These are phyloP conservation scores for Thelaira solivaga DNA, from an alignment of 2,888 invertebrate species.

Conservation along the genomic window DNA sequence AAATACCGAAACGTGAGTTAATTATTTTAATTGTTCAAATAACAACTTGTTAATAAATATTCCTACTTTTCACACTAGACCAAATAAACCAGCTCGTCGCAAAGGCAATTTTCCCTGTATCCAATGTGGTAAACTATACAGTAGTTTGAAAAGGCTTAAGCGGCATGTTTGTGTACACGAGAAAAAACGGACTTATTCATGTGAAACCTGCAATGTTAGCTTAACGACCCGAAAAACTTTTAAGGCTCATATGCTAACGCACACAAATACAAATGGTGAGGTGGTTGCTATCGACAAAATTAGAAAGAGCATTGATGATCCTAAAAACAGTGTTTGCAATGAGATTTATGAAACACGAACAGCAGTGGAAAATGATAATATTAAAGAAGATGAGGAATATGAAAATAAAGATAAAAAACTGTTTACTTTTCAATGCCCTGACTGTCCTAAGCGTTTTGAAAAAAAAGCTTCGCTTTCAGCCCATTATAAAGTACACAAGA, in stretches of 20 bases:
- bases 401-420: slow-evolving; percentile 6
- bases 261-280: slow-evolving; percentile 1
- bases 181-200: slow-evolving; percentile 68
- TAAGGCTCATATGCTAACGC: slow-evolving; percentile 27
- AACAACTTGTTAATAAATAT: neutral
- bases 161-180: slow-evolving; percentile 68
- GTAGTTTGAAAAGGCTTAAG: slow-evolving; percentile 76
- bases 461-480: slow-evolving; percentile 77
- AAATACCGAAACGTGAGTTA: slow-evolving; percentile 15
- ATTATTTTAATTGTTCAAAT: neutral
- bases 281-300: neutral
- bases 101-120: slow-evolving; percentile 71
- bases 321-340: slow-evolving; percentile 4
- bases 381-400: neutral
- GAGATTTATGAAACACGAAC: neutral
- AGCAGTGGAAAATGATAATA: neutral
- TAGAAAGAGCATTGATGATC: neutral
- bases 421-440: slow-evolving; percentile 74
- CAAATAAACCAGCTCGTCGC: slow-evolving; percentile 55
- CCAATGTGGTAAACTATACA: slow-evolving; percentile 78
- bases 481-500: slow-evolving; percentile 76
- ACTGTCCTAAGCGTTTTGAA: slow-evolving; percentile 78
- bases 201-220: slow-evolving; percentile 64
- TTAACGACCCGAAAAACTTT: slow-evolving; percentile 36
- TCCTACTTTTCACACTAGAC: slow-evolving; percentile 35